phyloP scores from a whole-genome alignment of 2,113 vertebrate species.

The Scomber colias region DNA sequence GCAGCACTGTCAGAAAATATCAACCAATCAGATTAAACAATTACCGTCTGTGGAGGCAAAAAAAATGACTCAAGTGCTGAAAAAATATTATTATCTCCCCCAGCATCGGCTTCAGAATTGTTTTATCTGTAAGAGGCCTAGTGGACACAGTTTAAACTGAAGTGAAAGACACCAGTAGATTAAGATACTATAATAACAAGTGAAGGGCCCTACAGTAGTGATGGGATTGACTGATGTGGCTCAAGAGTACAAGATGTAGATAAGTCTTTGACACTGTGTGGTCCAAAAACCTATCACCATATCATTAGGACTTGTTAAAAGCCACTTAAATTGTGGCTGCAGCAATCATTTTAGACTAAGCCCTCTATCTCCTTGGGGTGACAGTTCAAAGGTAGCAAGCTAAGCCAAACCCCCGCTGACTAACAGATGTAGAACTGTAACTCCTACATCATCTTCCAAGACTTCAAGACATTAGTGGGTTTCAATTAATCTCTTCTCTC shows the following conservation, averaged over 20 bases:
- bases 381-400: slow-evolving; percentile 65
- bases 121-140: slow-evolving; percentile 4
- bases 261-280: slow-evolving; percentile 58
- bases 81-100: slow-evolving; percentile 35
- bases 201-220: neutral
- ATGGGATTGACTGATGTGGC: slow-evolving; percentile 9
- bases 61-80: slow-evolving; percentile 40
- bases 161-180: slow-evolving; percentile 11
- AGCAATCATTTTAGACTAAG: slow-evolving; percentile 23
- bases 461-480: slow-evolving; percentile 41
- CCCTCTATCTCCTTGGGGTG: slow-evolving; percentile 46
- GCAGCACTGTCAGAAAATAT: slow-evolving; percentile 66
- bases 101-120: neutral
- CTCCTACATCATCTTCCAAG: slow-evolving; percentile 60
- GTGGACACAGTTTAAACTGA: neutral
- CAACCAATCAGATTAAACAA: slow-evolving; percentile 72
- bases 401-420: slow-evolving; percentile 51
- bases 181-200: slow-evolving; percentile 6
- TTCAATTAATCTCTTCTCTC: slow-evolving; percentile 71
- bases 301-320: slow-evolving; percentile 66
- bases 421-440: slow-evolving; percentile 60
- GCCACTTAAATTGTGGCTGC: slow-evolving; percentile 53
- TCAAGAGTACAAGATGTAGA: neutral
- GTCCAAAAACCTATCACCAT: slow-evolving; percentile 53
- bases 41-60: slow-evolving; percentile 48